Conservation (phyloP, 2,797 vertebrate species). For the Cichlasoma orientale region DNA sequence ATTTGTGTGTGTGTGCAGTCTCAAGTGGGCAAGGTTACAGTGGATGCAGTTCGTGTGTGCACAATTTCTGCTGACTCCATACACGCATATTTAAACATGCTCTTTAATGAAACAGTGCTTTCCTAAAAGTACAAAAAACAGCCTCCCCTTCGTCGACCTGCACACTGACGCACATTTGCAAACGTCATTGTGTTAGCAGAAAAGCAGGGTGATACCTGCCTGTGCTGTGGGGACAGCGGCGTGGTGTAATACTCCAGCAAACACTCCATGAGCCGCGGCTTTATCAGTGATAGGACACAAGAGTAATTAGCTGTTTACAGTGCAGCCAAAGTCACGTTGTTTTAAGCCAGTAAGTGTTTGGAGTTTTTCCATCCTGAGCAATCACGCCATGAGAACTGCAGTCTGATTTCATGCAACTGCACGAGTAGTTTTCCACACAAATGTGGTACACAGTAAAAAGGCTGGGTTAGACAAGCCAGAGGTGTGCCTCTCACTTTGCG, state of each 20-base stretch:
- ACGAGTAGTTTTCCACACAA: slow-evolving; percentile 36
- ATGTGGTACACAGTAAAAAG: background rate
- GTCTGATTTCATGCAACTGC: slow-evolving; percentile 26
- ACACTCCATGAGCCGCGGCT: slow-evolving; percentile 5
- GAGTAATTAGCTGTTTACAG: slow-evolving; percentile 34
- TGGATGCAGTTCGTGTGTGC: slow-evolving; percentile 23
- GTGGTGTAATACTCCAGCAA: background rate
- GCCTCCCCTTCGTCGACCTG: slow-evolving; percentile 53
- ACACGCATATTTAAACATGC: slow-evolving; percentile 32
- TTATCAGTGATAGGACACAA: slow-evolving; percentile 18
- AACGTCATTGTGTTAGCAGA: slow-evolving; percentile 27
- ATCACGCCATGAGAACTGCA: slow-evolving; percentile 1
- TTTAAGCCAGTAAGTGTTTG: slow-evolving; percentile 18
- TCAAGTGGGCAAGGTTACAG: slow-evolving; percentile 36
- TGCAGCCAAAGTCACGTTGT: slow-evolving; percentile 4
- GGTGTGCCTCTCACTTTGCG: background rate
- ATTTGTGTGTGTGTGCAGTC: slow-evolving; percentile 16
- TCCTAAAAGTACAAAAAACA: slow-evolving; percentile 67
- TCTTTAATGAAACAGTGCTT: slow-evolving; percentile 63
- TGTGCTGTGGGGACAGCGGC: background rate
- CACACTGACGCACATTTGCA: slow-evolving; percentile 42
- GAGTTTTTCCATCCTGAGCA: slow-evolving; percentile 20
- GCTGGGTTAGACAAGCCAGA: background rate
- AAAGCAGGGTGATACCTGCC: slow-evolving; percentile 45
- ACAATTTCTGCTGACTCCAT: slow-evolving; percentile 65